Evolutionary conservation across 1,140 invertebrate species (phyloP), one percentile per base, ranked within the genome.

Genomic region (Conus betulinus): DNA sequence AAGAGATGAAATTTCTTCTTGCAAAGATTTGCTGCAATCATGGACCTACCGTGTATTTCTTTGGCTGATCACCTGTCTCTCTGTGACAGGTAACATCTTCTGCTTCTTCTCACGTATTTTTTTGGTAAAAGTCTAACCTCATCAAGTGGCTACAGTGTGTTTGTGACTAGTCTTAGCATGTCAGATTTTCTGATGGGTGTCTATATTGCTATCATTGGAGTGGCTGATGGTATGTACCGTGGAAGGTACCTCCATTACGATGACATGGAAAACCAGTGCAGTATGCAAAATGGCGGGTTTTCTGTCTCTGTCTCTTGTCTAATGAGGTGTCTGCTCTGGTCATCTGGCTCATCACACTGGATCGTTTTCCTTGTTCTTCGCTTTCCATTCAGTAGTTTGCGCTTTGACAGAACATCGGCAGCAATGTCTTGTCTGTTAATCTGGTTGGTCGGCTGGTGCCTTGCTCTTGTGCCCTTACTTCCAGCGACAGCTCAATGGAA

Each of bases 171-270:
- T 89, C 81, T 88, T n/a, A 88, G 78, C 76, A 67, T 82, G 6
- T 82, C 87, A 27, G 87, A 88, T n/a, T 82, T 88, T 63, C 81
- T 88, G 17, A 88, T 87, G 86, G 86, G 86, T 4, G 23, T 87
- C 4, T 87, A 87, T 53, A 27, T 79, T 39, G 76, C 79, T 25
- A 83, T 88, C 79, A 63, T 63, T 13, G 60, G 60, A 63, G 60
- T 63, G 60, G 60, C 60, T 51, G 87, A 88, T 67, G 60, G 39
- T 11, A 52, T 63, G 55, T 88, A 83, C 60, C 51, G 87, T 7
- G 96, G 94, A 27, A n/a, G 67, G 17, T 88, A 88, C 20, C 78
- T 84, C 39, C 20, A 52, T 10, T 8, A 82, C 6, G 87, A 83
- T 23, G 13, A 20, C 20, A 25, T 88, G 87, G 87, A 88, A 83